Conservation (phyloP, 2,113 vertebrate species). For the Notarius quadriscutis region DNA sequence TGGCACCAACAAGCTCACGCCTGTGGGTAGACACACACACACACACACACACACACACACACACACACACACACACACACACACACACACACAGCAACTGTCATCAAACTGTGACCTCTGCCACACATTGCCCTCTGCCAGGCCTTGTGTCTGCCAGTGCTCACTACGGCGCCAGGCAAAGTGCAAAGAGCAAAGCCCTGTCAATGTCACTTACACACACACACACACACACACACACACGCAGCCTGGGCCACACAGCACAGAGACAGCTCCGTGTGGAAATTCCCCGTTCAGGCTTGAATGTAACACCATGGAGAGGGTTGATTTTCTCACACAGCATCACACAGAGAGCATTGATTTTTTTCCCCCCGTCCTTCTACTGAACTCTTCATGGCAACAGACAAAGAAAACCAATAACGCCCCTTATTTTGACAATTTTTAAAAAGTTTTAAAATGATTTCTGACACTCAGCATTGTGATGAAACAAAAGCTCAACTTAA, state of each 20-base stretch:
- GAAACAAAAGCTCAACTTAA: conserved; percentile 7
- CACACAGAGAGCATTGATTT: conserved; percentile 68
- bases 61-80: conserved; percentile 39
- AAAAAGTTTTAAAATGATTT: not conserved
- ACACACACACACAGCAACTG: conserved; percentile 49
- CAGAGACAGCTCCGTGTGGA: conserved; percentile 14
- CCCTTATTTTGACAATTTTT: not conserved
- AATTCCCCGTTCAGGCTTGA: conserved; percentile 22
- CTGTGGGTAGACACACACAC: conserved; percentile 68
- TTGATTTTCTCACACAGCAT: conserved; percentile 37
- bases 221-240: conserved; percentile 41
- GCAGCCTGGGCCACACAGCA: conserved; percentile 4
- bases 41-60: conserved; percentile 43
- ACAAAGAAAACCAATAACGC: not conserved
- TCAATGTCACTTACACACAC: conserved; percentile 42
- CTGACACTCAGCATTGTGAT: not conserved
- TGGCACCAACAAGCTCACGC: conserved; percentile 94
- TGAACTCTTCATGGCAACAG: conserved; percentile 62
- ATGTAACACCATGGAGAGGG: not conserved
- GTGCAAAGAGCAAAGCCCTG: conserved; percentile 36
- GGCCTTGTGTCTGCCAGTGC: conserved; percentile 40
- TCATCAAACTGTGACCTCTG: conserved; percentile 51
- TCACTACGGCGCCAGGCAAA: conserved; percentile 38
- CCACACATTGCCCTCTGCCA: conserved; percentile 44
- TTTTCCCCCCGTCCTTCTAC: conserved; percentile 60